phyloP scores from a whole-genome alignment of 2,797 vertebrate species.

The Coilia nasus region DNA sequence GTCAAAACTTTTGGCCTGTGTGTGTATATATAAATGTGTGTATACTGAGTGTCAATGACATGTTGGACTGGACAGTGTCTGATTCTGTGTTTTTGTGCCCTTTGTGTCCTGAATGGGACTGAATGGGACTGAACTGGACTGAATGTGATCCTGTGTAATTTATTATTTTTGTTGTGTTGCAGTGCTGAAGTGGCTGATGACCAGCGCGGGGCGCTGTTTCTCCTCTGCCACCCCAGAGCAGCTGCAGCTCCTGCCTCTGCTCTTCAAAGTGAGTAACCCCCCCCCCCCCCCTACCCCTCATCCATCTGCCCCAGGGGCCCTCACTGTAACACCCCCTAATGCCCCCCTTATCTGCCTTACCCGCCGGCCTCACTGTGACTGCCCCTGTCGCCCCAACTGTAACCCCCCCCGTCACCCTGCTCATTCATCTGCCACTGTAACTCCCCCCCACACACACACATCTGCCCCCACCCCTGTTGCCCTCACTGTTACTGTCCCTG shows the following conservation, averaged over 20 bases:
- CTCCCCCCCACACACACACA: too few species aligned
- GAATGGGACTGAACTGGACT: not conserved
- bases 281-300: too few species aligned
- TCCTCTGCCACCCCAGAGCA: constrained; percentile 92
- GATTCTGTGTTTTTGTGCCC: not conserved
- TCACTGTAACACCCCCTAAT: too few species aligned
- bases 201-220: constrained; percentile 93
- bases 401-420: not conserved
- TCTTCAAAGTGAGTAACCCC: constrained; percentile 86
- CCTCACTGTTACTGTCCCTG: too few species aligned
- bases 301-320: too few species aligned
- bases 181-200: constrained; percentile 98
- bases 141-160: constrained; percentile 21
- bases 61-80: not conserved
- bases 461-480: too few species aligned
- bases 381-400: not conserved
- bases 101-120: not conserved
- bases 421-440: too few species aligned
- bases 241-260: constrained; percentile 89
- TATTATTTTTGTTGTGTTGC: constrained; percentile 30
- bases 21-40: too few species aligned
- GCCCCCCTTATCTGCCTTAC: too few species aligned
- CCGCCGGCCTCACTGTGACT: too few species aligned
- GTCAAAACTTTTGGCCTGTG: too few species aligned
- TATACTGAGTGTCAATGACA: too few species aligned